phyloP scores from a whole-genome alignment of 2,888 invertebrate genomes.

The Acrocera orbiculus region DNA sequence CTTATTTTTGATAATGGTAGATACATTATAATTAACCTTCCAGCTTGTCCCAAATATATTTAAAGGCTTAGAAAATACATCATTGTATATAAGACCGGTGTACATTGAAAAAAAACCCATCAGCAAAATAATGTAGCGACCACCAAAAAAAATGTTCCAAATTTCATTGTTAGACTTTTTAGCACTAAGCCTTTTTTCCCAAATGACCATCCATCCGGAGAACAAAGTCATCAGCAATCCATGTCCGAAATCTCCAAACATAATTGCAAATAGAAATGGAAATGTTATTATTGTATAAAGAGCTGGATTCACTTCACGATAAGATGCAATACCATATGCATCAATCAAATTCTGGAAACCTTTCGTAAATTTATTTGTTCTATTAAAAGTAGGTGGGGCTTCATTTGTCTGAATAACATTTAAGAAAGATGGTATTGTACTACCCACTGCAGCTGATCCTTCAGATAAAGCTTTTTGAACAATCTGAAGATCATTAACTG shows the following conservation, averaged over 20 bases:
- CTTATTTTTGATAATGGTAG: conserved; percentile 31
- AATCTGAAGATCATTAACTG: conserved; percentile 46
- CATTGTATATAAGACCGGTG: conserved; percentile 97
- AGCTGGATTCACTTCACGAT: conserved; percentile 84
- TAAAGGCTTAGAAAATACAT: conserved; percentile 86
- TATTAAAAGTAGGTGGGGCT: conserved; percentile 78
- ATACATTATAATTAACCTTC: conserved; percentile 40
- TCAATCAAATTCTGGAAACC: conserved; percentile 90
- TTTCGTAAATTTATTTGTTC: conserved; percentile 79
- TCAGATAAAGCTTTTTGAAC: conserved; percentile 64
- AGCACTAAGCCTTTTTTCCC: conserved; percentile 55
- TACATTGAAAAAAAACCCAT: conserved; percentile 98
- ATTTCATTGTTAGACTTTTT: conserved; percentile 67
- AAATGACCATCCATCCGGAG: conserved; percentile 61
- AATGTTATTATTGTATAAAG: conserved; percentile 80
- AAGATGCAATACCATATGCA: conserved; percentile 81
- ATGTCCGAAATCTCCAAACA: conserved; percentile 93
- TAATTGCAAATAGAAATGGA: conserved; percentile 87
- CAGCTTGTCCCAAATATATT: conserved; percentile 88
- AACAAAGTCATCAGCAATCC: conserved; percentile 68
- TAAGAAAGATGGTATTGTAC: conserved; percentile 80
- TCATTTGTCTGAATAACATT: conserved; percentile 70
- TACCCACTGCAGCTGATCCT: conserved; percentile 69
- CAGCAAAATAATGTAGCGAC: conserved; percentile 88
- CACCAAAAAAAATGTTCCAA: conserved; percentile 93